A percentile compares a stretch with the other conserved stretches of the same genome.
phyloP scores from a whole-genome alignment of 2,797 vertebrate species.

The Chelon auratus region DNA sequence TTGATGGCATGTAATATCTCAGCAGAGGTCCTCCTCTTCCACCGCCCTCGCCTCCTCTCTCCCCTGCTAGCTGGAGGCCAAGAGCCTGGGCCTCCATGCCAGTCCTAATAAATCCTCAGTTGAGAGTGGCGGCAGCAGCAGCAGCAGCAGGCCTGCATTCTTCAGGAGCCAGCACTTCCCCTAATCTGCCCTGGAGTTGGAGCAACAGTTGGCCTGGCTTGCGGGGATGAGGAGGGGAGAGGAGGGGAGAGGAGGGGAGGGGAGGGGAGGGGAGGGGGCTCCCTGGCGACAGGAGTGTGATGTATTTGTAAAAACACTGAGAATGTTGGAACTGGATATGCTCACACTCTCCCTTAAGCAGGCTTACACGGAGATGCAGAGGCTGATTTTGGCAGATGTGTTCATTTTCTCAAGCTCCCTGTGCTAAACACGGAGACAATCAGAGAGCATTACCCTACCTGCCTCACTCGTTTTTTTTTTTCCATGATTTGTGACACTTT shows the following conservation, averaged over 20 bases:
- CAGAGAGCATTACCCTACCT: constrained; percentile 54
- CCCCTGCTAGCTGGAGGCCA: constrained; percentile 55
- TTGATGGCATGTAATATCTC: constrained; percentile 63
- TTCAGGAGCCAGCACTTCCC: constrained; percentile 77
- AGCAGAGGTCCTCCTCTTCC: constrained; percentile 63
- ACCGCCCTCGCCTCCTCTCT: constrained; percentile 39
- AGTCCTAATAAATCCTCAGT: constrained; percentile 79
- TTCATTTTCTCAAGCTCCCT: constrained; percentile 52
- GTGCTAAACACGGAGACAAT: constrained; percentile 49
- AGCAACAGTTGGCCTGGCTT: constrained; percentile 76
- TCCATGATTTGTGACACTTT: constrained; percentile 36
- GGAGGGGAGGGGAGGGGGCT: constrained; percentile 5
- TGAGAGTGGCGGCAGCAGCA: constrained; percentile 65
- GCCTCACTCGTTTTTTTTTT: constrained; percentile 41
- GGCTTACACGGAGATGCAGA: constrained; percentile 51
- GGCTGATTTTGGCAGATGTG: constrained; percentile 67
- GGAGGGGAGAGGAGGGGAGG: background rate
- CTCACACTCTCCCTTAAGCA: constrained; percentile 36
- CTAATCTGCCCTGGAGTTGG: constrained; percentile 76
- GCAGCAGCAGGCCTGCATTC: constrained; percentile 75
- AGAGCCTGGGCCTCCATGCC: constrained; percentile 70
- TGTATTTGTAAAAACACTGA: constrained; percentile 69
- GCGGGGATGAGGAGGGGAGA: constrained; percentile 20
- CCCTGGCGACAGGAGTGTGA: constrained; percentile 62
- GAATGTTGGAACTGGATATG: constrained; percentile 68